phyloP scores from a whole-genome alignment of 2,113 vertebrate genomes.

The Argyrosomus japonicus region DNA sequence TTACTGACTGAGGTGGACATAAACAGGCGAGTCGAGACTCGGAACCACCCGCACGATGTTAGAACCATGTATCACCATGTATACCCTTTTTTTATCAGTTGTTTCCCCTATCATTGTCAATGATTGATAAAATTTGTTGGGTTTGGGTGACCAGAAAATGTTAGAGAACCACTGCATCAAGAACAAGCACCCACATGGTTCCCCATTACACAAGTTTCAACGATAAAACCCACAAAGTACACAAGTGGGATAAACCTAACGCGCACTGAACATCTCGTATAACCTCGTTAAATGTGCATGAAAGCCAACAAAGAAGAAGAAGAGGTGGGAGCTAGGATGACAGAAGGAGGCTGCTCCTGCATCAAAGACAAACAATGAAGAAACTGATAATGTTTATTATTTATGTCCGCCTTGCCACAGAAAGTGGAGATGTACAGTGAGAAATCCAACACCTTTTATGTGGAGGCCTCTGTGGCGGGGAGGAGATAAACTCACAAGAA shows the following conservation, averaged over 20 bases:
- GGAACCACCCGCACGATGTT: too few species aligned
- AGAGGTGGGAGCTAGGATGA: constrained; percentile 42
- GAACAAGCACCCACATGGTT: constrained; percentile 7
- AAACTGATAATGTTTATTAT: constrained; percentile 60
- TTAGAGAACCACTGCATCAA: too few species aligned
- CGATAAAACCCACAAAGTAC: constrained; percentile 36
- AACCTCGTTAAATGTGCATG: constrained; percentile 68
- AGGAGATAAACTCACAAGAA: constrained; percentile 44
- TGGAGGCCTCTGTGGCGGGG: constrained; percentile 34
- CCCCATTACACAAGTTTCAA: constrained; percentile 9
- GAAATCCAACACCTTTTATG: constrained; percentile 28
- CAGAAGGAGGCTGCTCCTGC: constrained; percentile 61
- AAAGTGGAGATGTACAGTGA: constrained; percentile 9
- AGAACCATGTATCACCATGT: too few species aligned
- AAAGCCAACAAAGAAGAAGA: constrained; percentile 44
- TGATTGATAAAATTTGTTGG: too few species aligned
- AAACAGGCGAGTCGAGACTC: too few species aligned
- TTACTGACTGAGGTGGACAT: too few species aligned
- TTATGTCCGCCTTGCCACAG: constrained; percentile 20
- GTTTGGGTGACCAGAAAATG: too few species aligned
- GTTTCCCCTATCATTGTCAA: too few species aligned
- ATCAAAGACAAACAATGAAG: constrained; percentile 65
- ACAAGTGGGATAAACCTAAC: constrained; percentile 28
- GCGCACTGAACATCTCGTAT: constrained; percentile 16
- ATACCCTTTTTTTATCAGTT: too few species aligned